These are phyloP conservation scores for Campylorhamphus procurvoides DNA, from an alignment of 2,113 vertebrate species.

Conservation along the genomic window DNA sequence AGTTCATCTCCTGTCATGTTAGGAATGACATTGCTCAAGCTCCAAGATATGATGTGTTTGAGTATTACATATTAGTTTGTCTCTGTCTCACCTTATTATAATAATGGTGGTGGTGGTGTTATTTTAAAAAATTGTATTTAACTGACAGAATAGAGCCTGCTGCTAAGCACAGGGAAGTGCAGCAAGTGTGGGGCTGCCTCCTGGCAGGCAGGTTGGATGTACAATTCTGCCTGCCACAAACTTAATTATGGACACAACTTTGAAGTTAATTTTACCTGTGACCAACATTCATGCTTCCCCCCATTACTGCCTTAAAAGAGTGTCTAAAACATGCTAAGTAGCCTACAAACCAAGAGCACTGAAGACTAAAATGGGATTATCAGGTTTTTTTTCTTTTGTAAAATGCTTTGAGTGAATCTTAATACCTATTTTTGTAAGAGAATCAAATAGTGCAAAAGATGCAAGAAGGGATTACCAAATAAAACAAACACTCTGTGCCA, in stretches of 20 bases:
- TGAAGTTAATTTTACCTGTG: neutral
- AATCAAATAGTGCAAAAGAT: neutral
- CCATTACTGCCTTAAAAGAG: neutral
- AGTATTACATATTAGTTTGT: neutral
- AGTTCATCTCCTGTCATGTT: neutral
- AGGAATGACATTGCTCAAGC: neutral
- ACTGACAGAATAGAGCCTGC: neutral
- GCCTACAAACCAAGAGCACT: neutral
- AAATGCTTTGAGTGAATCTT: neutral
- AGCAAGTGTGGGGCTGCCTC: neutral
- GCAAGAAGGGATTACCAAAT: neutral
- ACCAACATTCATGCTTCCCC: neutral
- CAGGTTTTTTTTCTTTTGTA: neutral
- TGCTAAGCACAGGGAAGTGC: neutral
- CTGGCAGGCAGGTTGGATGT: neutral
- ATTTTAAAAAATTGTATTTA: neutral
- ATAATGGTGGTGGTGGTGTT: neutral
- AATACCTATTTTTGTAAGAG: neutral
- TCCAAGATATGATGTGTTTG: neutral
- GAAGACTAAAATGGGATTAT: neutral
- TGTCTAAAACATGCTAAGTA: neutral
- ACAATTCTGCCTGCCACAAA: neutral
- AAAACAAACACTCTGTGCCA: neutral
- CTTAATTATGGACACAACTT: neutral
- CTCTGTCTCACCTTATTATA: neutral